A percentile compares a stretch with the other conserved stretches of the same genome.
Conservation (phyloP, 64 coral and sea anemone species). For the Pachyseris speciosa region DNA sequence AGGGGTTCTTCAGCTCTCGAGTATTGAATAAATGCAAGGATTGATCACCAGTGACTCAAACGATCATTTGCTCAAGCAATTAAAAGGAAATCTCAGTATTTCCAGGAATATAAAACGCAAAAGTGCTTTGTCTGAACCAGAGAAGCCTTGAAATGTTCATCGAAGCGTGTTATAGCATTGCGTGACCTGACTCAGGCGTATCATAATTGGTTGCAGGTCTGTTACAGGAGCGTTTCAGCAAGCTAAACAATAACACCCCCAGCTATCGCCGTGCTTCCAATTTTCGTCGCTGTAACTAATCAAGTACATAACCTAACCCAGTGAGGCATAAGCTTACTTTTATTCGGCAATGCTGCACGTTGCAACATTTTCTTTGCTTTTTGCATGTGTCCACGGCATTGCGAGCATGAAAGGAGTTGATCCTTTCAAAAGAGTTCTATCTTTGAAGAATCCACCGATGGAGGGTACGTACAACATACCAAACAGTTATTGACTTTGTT, state of each 20-base stretch:
- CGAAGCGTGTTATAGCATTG: not conserved
- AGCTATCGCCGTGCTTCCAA: not conserved
- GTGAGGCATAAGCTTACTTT: too few relatives aligned
- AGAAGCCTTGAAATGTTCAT: not conserved
- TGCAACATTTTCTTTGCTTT: not conserved
- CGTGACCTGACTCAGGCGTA: not conserved
- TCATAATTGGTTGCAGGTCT: not conserved
- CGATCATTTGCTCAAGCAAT: too few relatives aligned
- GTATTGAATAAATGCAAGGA: too few relatives aligned
- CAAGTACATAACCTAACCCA: too few relatives aligned
- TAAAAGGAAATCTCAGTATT: too few relatives aligned
- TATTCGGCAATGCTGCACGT: not conserved
- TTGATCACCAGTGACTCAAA: too few relatives aligned
- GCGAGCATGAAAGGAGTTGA: not conserved
- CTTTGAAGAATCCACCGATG: conserved; percentile 47
- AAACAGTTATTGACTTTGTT: too few relatives aligned
- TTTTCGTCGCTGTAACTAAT: not conserved
- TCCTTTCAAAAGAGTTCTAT: conserved; percentile 61
- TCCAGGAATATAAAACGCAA: too few relatives aligned
- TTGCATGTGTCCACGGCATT: not conserved
- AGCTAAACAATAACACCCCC: not conserved
- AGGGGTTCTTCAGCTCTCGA: too few relatives aligned
- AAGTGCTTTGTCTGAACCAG: too few relatives aligned
- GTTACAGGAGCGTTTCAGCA: conserved; percentile 1
- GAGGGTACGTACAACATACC: conserved; percentile 47